Conservation (phyloP, 2,113 vertebrate species). For the Sebastes schlegelii region DNA sequence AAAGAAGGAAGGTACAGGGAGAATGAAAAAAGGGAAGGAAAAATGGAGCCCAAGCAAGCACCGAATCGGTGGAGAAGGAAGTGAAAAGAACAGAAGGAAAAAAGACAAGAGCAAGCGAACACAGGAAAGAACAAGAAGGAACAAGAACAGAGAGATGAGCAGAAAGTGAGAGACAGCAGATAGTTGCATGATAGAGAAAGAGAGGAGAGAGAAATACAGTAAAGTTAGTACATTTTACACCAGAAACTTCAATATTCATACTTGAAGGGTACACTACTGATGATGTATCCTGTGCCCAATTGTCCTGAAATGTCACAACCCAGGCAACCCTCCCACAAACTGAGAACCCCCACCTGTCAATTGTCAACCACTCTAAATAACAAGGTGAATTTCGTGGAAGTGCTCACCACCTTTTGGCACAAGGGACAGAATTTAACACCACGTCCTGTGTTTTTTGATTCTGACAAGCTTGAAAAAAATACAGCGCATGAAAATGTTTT, state of each 20-base stretch:
- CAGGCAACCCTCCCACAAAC: no score
- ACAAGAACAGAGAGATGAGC: constrained; percentile 13
- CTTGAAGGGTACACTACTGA: neutral
- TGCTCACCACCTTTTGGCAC: no score
- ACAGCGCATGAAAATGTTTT: neutral
- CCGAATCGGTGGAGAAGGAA: constrained; percentile 20
- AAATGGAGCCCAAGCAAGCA: constrained; percentile 28
- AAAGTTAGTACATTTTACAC: constrained; percentile 54
- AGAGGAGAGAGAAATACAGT: constrained; percentile 50
- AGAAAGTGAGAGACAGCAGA: constrained; percentile 10
- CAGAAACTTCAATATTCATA: neutral
- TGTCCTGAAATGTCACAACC: no score
- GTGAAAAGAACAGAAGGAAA: constrained; percentile 30
- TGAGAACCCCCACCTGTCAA: no score
- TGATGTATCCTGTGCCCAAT: no score
- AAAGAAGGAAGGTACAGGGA: constrained; percentile 19
- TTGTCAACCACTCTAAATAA: no score
- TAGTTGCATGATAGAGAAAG: constrained; percentile 35
- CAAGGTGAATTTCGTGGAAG: no score
- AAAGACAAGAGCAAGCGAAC: constrained; percentile 12
- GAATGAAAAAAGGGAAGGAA: constrained; percentile 16
- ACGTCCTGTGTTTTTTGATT: no score
- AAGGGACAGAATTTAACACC: no score
- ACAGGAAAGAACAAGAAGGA: constrained; percentile 43
- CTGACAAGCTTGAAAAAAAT: neutral